These are phyloP conservation scores for Psammodynastes pulverulentus DNA, from an alignment of 2,113 vertebrate genomes.

Conservation along the genomic window DNA sequence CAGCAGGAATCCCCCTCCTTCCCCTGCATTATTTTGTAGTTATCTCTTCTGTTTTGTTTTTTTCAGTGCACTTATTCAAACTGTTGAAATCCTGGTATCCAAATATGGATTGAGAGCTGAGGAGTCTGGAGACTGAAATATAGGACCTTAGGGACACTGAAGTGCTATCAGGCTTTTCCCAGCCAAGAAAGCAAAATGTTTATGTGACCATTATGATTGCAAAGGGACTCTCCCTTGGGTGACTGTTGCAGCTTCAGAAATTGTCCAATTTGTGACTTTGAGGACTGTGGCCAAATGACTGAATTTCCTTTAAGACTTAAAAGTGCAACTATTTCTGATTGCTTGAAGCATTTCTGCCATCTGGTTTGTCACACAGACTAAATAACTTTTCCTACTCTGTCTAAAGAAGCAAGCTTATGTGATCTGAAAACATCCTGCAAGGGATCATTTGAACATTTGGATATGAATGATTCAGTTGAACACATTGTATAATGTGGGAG, in stretches of 20 bases:
- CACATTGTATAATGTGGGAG: neutral
- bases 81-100: slow-evolving; percentile 76
- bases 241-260: neutral
- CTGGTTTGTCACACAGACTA: neutral
- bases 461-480: neutral
- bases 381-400: neutral
- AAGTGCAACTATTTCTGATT: neutral
- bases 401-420: neutral
- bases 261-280: no score
- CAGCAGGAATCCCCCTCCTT: neutral
- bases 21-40: neutral
- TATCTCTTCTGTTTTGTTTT: slow-evolving; percentile 2
- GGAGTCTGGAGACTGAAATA: slow-evolving; percentile 26
- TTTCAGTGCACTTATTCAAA: slow-evolving; percentile 79
- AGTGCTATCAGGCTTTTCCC: slow-evolving; percentile 40
- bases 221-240: neutral
- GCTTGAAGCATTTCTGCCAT: neutral
- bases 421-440: neutral
- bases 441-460: neutral
- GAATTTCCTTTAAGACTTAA: neutral
- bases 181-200: neutral
- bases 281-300: neutral
- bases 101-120: slow-evolving; percentile 73
- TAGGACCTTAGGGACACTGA: neutral
- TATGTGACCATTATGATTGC: neutral